These are phyloP conservation scores for Numenius arquata DNA, from an alignment of 2,113 vertebrate species.

Conservation along the genomic window DNA sequence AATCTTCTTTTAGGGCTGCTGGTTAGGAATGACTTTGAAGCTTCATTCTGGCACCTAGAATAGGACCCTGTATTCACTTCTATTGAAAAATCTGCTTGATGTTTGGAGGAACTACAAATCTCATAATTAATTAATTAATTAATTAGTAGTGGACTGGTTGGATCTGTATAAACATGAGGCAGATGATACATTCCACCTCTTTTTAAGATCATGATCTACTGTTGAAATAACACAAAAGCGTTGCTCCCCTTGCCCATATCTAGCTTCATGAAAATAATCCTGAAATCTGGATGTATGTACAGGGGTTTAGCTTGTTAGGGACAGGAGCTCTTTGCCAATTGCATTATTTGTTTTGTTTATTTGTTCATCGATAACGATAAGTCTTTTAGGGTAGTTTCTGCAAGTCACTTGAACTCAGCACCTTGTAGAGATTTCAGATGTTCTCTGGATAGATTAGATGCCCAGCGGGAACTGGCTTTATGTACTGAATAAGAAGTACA, in stretches of 20 bases:
- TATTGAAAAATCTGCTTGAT: neutral
- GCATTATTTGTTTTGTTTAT: neutral
- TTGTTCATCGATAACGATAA: neutral
- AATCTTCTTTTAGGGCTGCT: neutral
- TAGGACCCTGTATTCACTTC: neutral
- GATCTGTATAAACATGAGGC: neutral
- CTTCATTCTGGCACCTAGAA: neutral
- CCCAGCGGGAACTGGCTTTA: neutral
- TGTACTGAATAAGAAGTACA: neutral
- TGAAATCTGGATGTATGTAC: neutral
- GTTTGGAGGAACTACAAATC: neutral
- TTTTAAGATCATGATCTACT: neutral
- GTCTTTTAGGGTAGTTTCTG: neutral
- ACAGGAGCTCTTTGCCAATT: neutral
- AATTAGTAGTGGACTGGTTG: neutral
- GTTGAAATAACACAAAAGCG: neutral
- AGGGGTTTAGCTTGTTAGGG: neutral
- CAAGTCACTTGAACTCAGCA: neutral
- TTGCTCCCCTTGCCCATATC: neutral
- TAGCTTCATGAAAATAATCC: neutral
- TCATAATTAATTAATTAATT: neutral
- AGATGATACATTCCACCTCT: neutral
- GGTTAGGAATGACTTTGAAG: neutral
- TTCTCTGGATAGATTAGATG: neutral
- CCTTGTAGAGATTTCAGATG: neutral